These are phyloP conservation scores for Anguilla anguilla DNA, from an alignment of 2,797 vertebrate genomes.

Conservation along the genomic window DNA sequence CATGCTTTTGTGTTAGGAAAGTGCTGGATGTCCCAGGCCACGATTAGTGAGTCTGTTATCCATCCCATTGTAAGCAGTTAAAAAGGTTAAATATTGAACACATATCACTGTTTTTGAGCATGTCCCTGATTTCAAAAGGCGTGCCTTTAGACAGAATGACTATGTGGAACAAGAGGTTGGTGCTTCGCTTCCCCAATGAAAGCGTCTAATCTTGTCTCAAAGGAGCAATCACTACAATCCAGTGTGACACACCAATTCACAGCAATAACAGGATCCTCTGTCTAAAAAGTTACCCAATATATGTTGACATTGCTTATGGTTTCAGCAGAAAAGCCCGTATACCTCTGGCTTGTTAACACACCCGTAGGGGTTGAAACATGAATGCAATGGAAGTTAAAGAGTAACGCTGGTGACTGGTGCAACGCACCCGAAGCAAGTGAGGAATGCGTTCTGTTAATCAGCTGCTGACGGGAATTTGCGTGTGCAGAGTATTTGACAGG, in stretches of 20 bases:
- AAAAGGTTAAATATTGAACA: not conserved
- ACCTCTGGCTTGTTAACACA: not conserved
- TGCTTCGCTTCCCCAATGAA: not conserved
- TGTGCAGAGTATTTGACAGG: constrained; percentile 65
- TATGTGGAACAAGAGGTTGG: not conserved
- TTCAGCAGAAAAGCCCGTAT: not conserved
- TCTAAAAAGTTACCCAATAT: not conserved
- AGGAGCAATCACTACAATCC: not conserved
- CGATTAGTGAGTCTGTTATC: not conserved
- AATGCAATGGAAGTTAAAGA: not conserved
- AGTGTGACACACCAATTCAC: not conserved
- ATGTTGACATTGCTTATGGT: not conserved
- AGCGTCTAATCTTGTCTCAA: not conserved
- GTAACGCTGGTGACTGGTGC: not conserved
- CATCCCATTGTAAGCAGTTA: not conserved
- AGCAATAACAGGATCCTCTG: not conserved
- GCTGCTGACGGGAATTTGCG: not conserved
- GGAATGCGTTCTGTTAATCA: not conserved
- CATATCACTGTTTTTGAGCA: not conserved
- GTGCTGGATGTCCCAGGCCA: not conserved
- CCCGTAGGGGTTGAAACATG: not conserved
- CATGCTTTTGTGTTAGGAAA: not conserved
- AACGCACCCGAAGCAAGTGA: not conserved
- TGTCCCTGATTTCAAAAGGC: not conserved
- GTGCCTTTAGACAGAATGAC: not conserved